A percentile compares a stretch with the other conserved stretches of the same genome.
These are phyloP conservation scores for Scalopus aquaticus DNA, from an alignment of 2,113 vertebrate genomes.

Conservation along the genomic window DNA sequence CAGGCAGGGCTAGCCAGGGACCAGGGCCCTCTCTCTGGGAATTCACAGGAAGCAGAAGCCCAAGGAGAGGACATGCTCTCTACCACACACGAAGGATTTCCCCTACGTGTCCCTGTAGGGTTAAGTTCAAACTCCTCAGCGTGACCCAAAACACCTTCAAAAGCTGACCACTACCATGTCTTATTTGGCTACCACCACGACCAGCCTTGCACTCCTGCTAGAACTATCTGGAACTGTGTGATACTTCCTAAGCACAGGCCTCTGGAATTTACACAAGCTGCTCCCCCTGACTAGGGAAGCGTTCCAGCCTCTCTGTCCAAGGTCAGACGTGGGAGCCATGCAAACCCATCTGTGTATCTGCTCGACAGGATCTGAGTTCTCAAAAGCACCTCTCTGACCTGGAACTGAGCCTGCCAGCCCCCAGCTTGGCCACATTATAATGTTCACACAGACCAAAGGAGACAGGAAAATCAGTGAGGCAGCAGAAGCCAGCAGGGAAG, in stretches of 20 bases:
- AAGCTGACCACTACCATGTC: neutral
- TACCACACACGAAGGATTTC: neutral
- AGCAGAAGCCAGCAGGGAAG: accelerated
- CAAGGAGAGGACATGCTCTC: neutral
- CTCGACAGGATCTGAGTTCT: accelerated
- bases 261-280: accelerated
- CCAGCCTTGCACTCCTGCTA: neutral
- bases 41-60: neutral
- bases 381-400: neutral
- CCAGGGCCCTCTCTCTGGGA: neutral
- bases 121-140: too few relatives aligned
- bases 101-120: neutral
- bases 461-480: too few relatives aligned
- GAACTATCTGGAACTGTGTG: neutral
- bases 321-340: neutral
- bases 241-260: neutral
- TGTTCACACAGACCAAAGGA: accelerated
- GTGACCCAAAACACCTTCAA: neutral
- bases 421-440: neutral
- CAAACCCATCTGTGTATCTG: accelerated
- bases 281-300: neutral
- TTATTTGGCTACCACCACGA: neutral
- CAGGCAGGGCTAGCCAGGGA: neutral
- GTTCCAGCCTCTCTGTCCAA: neutral
- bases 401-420: neutral